Conservation (phyloP, 2,797 vertebrate genomes). For the Mareca strepera region DNA sequence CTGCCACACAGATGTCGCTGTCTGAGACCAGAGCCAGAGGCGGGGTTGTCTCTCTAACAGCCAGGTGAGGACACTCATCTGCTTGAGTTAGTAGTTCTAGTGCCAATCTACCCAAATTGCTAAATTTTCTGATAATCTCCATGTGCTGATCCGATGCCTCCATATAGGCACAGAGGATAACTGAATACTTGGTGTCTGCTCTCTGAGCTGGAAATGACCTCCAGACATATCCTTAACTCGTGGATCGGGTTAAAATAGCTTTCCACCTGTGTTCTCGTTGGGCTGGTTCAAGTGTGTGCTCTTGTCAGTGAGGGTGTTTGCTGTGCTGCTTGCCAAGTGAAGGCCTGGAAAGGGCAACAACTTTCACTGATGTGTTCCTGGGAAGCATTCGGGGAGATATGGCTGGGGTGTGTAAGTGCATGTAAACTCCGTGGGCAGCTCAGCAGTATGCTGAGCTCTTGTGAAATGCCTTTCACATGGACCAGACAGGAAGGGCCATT, state of each 20-base stretch:
- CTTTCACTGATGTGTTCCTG: background rate
- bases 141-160: too few species aligned
- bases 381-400: background rate
- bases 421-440: background rate
- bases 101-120: background rate
- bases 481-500: background rate
- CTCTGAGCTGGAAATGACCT: background rate
- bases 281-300: fast-evolving
- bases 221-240: fast-evolving
- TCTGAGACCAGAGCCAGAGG: background rate
- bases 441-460: background rate
- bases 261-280: fast-evolving
- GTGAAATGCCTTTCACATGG: background rate
- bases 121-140: background rate
- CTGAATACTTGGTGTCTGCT: background rate
- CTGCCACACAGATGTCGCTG: fast-evolving
- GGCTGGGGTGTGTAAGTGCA: background rate
- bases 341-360: background rate
- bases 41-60: background rate
- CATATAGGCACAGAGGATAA: background rate
- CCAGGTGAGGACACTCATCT: background rate
- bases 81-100: background rate
- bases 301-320: background rate
- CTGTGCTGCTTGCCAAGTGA: background rate
- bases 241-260: background rate